These are phyloP conservation scores for Acrocephalus scirpaceus DNA, from an alignment of 2,797 vertebrate species.

Conservation along the genomic window DNA sequence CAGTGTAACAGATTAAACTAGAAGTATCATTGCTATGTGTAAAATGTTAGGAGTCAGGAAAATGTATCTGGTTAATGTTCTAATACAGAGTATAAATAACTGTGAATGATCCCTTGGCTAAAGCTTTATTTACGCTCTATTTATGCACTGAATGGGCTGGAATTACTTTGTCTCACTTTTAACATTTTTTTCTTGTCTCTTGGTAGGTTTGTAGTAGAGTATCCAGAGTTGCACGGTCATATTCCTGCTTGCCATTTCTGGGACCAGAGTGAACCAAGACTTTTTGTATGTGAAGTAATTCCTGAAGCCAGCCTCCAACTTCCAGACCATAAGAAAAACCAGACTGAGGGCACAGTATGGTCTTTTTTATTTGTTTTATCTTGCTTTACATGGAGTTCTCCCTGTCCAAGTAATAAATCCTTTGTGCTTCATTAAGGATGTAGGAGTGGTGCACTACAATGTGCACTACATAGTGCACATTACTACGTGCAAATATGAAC, in stretches of 20 bases:
- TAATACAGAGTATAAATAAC: not conserved
- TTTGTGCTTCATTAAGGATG: not conserved
- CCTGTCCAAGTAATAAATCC: not conserved
- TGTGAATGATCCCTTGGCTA: not conserved
- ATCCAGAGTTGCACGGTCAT: constrained; percentile 73
- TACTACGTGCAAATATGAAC: not conserved
- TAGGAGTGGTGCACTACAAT: not conserved
- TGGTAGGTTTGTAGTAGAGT: constrained; percentile 76
- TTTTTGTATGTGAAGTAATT: constrained; percentile 89
- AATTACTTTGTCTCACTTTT: not conserved
- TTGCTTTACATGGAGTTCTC: not conserved
- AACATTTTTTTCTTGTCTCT: not conserved
- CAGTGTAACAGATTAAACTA: not conserved
- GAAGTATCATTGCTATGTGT: not conserved
- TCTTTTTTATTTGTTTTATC: constrained; percentile 31
- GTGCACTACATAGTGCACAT: not conserved
- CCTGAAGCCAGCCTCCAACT: constrained; percentile 20
- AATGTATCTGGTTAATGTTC: not conserved
- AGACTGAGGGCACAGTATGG: constrained; percentile 27
- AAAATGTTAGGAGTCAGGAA: not conserved
- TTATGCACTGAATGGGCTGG: not conserved
- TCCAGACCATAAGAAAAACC: constrained; percentile 5
- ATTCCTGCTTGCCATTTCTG: constrained; percentile 90
- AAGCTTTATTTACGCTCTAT: not conserved
- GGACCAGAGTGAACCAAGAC: constrained; percentile 91